phyloP scores from a whole-genome alignment of 2,797 vertebrate genomes.

The Gadopsis bispinosus region DNA sequence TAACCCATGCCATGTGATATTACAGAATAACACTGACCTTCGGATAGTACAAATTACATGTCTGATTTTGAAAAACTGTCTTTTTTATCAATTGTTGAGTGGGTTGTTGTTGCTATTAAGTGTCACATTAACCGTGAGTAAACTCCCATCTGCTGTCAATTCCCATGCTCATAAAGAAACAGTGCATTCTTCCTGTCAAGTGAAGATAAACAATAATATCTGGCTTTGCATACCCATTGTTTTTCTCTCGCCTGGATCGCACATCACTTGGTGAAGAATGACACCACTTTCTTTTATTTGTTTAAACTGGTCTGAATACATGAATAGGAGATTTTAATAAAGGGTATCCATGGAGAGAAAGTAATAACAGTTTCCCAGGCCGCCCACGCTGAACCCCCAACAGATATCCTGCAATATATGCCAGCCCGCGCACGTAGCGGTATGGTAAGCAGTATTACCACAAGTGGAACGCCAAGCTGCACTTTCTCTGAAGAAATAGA shows the following conservation, averaged over 20 bases:
- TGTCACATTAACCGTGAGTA: constrained; percentile 17
- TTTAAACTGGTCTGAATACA: constrained; percentile 43
- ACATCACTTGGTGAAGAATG: constrained; percentile 25
- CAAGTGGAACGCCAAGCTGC: constrained; percentile 27
- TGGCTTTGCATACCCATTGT: constrained; percentile 12
- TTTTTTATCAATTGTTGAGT: constrained; percentile 9
- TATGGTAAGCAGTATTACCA: constrained; percentile 58
- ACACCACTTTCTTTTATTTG: constrained; percentile 44
- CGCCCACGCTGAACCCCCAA: constrained; percentile 60
- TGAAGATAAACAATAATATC: constrained; percentile 31
- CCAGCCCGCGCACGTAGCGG: constrained; percentile 49
- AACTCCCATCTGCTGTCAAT: constrained; percentile 27
- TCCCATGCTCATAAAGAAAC: constrained; percentile 25
- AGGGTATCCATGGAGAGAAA: constrained; percentile 52
- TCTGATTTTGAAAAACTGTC: constrained; percentile 5
- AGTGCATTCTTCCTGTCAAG: background rate
- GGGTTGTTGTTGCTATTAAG: constrained; percentile 14
- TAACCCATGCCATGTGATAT: background rate
- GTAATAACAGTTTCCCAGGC: constrained; percentile 60
- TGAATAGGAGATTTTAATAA: constrained; percentile 57
- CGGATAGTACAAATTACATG: background rate
- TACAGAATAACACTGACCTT: constrained; percentile 15
- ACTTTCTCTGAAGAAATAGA: constrained; percentile 30
- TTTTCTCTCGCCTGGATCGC: constrained; percentile 6
- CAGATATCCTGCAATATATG: constrained; percentile 46